Base-by-base conservation (phyloP, 2,113 vertebrate species). In the Irena cyanogastra region DNA sequence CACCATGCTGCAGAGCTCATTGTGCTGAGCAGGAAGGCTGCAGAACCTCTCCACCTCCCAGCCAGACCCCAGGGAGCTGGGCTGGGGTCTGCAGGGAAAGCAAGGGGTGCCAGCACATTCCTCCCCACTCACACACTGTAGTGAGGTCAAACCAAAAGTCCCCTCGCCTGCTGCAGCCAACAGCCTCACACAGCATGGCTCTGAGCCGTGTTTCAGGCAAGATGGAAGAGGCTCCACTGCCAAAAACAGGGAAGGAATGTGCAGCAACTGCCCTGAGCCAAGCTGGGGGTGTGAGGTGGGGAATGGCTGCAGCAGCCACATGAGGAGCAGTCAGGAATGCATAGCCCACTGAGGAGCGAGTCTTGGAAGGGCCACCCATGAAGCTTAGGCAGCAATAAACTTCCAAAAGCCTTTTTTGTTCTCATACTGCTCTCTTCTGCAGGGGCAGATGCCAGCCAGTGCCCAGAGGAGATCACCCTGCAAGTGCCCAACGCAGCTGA, bases 401-500 rank as follows among this genome's bases (percentile, higher is more conserved):
- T 54, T 75, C 82, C 14, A 77, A 35, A 74, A 90, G 35, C 59
- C 16, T 54, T 81, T 72, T 56, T 65, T 22, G 7, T 69, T 92
- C 68, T 97, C 63, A 39, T 22, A 22, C 50, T 39, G 10, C 78
- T 95, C 30, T 96, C 69, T 91, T 33, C 89, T 69, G 44, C 70
- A 90, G 94, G 97, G 72, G 50, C 96, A 97, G 97, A 95, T 19
- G 49, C 61, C 33, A 97, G 98, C 53, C 94, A 97, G 76, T 98
- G 97, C 95, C 87, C 97, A 76, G 98, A 98, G 74, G 97, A 97
- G 22, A 96, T 97, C 35, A 97, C 97, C 77, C 87, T 98, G 71
- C 98, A 95, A 47, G 96, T 97, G 84, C 97, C 97, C 30, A 94
- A 49, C 0, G 6, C 97, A 74, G 95, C 92, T 0, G 98, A 99